phyloP scores from a whole-genome alignment of 2,797 vertebrate genomes.

The Sparus aurata region DNA sequence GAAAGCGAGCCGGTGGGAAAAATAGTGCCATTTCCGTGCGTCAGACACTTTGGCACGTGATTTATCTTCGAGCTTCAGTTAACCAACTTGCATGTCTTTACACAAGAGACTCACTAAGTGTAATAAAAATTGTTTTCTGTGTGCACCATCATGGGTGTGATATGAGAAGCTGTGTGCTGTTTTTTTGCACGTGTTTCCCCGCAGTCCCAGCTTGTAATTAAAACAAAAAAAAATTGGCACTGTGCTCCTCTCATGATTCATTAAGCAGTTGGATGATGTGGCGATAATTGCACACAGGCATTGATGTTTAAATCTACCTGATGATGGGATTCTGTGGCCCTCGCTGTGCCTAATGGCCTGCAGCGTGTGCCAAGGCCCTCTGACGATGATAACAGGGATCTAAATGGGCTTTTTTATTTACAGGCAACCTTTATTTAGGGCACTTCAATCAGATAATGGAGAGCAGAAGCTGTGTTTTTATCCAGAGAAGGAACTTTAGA shows the following conservation, averaged over 20 bases:
- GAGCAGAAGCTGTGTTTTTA: background rate
- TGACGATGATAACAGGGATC: background rate
- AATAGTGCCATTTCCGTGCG: conserved; percentile 51
- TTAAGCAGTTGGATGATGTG: conserved; percentile 2
- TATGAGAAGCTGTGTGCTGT: background rate
- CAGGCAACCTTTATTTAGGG: background rate
- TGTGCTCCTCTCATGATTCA: background rate
- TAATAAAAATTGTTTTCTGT: background rate
- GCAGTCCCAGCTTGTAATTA: background rate
- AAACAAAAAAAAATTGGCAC: conserved; percentile 4
- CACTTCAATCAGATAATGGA: background rate
- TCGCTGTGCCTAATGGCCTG: conserved; percentile 20
- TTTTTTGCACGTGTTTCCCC: background rate
- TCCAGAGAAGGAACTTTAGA: background rate
- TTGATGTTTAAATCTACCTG: conserved; percentile 5
- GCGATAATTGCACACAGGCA: conserved; percentile 16
- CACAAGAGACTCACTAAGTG: conserved; percentile 14
- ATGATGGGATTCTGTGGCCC: conserved; percentile 21
- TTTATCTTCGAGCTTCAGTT: conserved; percentile 59
- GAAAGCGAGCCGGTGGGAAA: conserved; percentile 37
- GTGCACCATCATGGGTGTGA: background rate
- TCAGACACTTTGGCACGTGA: conserved; percentile 70
- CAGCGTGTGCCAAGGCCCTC: conserved; percentile 6
- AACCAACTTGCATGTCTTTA: conserved; percentile 42
- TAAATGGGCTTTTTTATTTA: background rate